Conservation (phyloP, 2,888 invertebrate genomes). For the Ceraclea dissimilis region DNA sequence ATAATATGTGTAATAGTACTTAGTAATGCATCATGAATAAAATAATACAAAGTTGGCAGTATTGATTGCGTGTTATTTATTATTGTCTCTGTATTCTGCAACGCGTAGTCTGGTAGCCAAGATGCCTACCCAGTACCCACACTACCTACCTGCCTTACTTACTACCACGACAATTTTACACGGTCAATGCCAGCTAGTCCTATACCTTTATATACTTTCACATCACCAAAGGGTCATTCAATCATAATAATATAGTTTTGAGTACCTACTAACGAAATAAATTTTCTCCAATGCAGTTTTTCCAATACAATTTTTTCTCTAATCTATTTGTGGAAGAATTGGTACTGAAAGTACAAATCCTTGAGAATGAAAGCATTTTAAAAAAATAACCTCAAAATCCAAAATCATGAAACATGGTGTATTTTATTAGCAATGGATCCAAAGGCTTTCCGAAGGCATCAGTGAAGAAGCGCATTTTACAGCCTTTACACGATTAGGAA, state of each 20-base stretch:
- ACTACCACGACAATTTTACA: not conserved
- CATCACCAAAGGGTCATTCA: not conserved
- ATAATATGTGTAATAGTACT: no score
- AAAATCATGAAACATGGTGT: no score
- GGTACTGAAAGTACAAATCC: no score
- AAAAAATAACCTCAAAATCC: no score
- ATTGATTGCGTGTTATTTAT: constrained; percentile 1
- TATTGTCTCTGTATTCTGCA: not conserved
- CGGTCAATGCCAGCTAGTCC: not conserved
- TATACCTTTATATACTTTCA: not conserved
- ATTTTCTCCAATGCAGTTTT: not conserved
- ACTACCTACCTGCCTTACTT: not conserved
- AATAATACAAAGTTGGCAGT: not conserved
- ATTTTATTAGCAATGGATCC: no score
- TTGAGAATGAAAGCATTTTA: no score
- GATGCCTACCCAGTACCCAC: not conserved
- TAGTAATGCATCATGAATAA: not conserved
- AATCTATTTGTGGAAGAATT: no score
- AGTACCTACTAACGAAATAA: not conserved
- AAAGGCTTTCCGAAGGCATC: no score
- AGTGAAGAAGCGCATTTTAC: no score
- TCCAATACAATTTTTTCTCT: no score
- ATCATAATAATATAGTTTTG: not conserved
- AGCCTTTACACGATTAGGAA: no score
- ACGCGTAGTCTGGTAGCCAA: not conserved